phyloP scores from a whole-genome alignment of 2,797 vertebrate genomes.

The Sciurus carolinensis region DNA sequence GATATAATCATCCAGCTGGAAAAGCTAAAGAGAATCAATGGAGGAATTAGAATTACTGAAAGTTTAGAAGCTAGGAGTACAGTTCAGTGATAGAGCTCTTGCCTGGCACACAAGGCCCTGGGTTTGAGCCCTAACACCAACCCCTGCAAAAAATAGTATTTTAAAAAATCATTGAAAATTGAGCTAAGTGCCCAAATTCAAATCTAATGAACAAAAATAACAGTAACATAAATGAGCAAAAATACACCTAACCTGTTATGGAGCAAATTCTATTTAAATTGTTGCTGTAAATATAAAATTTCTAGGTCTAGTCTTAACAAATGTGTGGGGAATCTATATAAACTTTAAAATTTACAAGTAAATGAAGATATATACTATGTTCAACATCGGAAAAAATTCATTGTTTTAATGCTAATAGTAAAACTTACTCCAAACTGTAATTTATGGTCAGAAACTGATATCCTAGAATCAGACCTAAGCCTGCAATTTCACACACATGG shows the following conservation, averaged over 20 bases:
- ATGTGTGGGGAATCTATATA: not conserved
- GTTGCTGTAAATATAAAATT: not conserved
- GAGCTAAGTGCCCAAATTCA: not conserved
- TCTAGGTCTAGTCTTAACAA: not conserved
- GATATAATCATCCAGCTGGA: not conserved
- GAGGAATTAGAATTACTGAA: not conserved
- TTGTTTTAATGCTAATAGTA: conserved; percentile 30
- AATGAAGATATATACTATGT: not conserved
- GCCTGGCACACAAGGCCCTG: no score
- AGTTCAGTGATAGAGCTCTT: no score
- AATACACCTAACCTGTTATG: not conserved
- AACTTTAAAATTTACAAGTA: not conserved
- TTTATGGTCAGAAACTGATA: not conserved
- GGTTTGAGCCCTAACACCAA: no score
- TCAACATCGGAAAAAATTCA: not conserved
- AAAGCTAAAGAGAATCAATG: not conserved
- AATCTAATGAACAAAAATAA: not conserved
- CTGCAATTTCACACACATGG: not conserved
- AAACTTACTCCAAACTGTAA: not conserved
- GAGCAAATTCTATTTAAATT: not conserved
- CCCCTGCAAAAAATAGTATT: no score
- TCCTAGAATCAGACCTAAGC: not conserved
- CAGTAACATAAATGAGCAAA: not conserved
- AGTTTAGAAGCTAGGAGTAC: not conserved
- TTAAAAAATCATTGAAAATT: not conserved